Percentiles rank a stretch among this genome's conserved stretches.
These are phyloP conservation scores for Parthenolecanium corni DNA, from an alignment of 2,888 invertebrate genomes.

Conservation along the genomic window DNA sequence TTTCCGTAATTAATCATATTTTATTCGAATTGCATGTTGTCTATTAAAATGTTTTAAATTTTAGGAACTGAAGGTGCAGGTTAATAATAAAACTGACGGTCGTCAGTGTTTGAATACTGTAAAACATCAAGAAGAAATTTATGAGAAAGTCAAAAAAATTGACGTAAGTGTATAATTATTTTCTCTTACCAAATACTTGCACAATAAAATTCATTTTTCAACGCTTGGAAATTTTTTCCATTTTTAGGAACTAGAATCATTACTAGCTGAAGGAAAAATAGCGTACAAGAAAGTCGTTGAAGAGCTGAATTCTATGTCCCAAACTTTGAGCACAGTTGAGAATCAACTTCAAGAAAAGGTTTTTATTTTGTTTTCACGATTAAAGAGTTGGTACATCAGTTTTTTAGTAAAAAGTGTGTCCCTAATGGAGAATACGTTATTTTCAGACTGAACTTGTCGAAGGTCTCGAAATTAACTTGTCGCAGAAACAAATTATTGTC, in stretches of 20 bases:
- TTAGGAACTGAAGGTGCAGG: not conserved
- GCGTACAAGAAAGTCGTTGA: not conserved
- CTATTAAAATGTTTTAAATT: not conserved
- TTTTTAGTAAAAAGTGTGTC: not conserved
- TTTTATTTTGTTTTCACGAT: no score
- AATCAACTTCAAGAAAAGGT: conserved; percentile 11
- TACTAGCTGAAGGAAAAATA: conserved; percentile 6
- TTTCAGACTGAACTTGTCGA: not conserved
- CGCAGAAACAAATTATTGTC: not conserved
- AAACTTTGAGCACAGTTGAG: not conserved
- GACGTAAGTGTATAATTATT: not conserved
- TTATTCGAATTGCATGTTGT: no score
- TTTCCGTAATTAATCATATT: no score
- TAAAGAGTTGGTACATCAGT: not conserved
- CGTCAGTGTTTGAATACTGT: not conserved
- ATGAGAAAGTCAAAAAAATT: not conserved
- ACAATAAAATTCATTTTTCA: not conserved
- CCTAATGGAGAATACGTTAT: not conserved
- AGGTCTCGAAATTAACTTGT: not conserved
- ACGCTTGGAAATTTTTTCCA: not conserved
- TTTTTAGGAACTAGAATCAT: conserved; percentile 6
- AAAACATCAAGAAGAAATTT: not conserved
- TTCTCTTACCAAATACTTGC: not conserved
- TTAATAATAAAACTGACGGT: not conserved
- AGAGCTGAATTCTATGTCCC: not conserved